Evolutionary conservation across 2,113 vertebrate species (phyloP).

Genomic region (Sylvietta virens): DNA sequence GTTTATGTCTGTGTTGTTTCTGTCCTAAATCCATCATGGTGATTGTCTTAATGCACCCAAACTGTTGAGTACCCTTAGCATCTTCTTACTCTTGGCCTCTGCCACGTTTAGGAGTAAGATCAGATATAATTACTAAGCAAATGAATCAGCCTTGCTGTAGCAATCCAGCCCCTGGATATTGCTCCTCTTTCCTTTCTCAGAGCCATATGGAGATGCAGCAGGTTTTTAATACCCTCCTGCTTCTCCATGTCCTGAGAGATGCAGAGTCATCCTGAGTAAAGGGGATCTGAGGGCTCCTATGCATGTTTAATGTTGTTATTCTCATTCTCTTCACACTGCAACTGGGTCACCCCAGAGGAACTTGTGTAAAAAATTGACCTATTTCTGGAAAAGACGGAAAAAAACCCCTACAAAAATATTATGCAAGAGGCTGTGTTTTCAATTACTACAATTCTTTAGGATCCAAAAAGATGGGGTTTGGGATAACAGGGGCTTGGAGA

Average conservation of each 20-base stretch:
- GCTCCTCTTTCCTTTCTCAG: background rate
- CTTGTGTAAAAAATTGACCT: background rate
- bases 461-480: rapidly evolving
- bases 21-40: background rate
- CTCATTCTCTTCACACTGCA: background rate
- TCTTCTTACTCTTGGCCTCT: background rate
- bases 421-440: background rate
- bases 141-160: background rate
- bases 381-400: background rate
- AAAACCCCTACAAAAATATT: background rate
- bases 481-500: background rate
- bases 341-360: background rate
- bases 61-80: rapidly evolving
- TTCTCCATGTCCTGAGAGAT: background rate
- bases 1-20: background rate
- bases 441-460: background rate
- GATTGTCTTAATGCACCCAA: background rate
- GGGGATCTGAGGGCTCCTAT: background rate
- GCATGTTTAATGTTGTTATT: background rate
- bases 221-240: background rate
- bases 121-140: background rate
- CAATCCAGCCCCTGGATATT: background rate
- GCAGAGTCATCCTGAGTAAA: background rate
- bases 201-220: background rate
- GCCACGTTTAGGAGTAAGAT: background rate